phyloP scores from a whole-genome alignment of 2,888 invertebrate species.

The Seladonia tumulorum region DNA sequence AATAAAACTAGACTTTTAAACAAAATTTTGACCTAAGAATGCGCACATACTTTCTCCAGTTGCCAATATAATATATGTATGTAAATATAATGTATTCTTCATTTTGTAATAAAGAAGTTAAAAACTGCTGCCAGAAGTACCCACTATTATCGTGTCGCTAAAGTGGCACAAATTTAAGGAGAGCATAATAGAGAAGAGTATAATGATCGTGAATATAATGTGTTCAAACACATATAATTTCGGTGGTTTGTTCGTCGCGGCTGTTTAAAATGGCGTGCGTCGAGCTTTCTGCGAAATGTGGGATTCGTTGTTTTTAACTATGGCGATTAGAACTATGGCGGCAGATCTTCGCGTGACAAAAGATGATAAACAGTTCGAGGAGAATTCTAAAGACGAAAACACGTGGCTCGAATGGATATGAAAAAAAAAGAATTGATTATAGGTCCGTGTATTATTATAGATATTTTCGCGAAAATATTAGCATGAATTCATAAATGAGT shows the following conservation, averaged over 20 bases:
- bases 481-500: slow-evolving; percentile 61
- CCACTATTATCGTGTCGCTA: neutral
- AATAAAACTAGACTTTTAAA: no score
- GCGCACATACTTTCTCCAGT: no score
- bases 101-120: neutral
- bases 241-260: slow-evolving; percentile 33
- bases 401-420: slow-evolving; percentile 6
- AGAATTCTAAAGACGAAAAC: slow-evolving; percentile 32
- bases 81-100: neutral
- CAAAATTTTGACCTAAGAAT: no score
- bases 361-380: slow-evolving; percentile 51
- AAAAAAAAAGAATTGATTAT: slow-evolving; percentile 48
- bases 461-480: slow-evolving; percentile 75
- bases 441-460: slow-evolving; percentile 71
- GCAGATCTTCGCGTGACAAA: slow-evolving; percentile 72
- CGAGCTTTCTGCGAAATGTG: slow-evolving; percentile 46
- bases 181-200: slow-evolving; percentile 16
- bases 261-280: slow-evolving; percentile 20
- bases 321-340: slow-evolving; percentile 48
- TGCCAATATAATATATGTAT: neutral
- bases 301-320: slow-evolving; percentile 56
- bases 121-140: neutral
- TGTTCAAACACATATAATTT: slow-evolving; percentile 71
- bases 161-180: neutral
- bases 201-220: slow-evolving; percentile 68